phyloP scores from a whole-genome alignment of 2,888 invertebrate genomes.

The Watsonalla cultraria region DNA sequence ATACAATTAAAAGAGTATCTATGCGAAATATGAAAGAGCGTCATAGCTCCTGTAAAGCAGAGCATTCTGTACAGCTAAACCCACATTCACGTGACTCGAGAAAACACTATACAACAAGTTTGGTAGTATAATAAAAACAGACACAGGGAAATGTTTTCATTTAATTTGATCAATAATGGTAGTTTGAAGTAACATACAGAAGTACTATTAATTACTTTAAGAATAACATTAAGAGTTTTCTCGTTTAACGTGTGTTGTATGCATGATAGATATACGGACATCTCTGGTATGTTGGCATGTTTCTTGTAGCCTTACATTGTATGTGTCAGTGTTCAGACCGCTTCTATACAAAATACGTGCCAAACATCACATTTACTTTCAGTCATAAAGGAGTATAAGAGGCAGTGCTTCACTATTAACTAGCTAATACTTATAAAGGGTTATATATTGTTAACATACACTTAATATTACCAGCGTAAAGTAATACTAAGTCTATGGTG shows the following conservation, averaged over 20 bases:
- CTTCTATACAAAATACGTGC: neutral
- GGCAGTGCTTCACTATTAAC: slow-evolving; percentile 52
- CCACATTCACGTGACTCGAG: neutral
- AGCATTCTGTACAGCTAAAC: neutral
- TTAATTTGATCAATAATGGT: too few relatives aligned
- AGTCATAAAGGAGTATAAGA: slow-evolving; percentile 26
- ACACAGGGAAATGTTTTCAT: too few relatives aligned
- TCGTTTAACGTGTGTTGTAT: neutral
- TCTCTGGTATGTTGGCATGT: too few relatives aligned
- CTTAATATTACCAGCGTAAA: too few relatives aligned
- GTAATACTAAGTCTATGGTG: too few relatives aligned
- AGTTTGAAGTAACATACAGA: too few relatives aligned
- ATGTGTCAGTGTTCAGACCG: neutral
- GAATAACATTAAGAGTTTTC: neutral
- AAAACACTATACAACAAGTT: neutral
- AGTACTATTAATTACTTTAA: too few relatives aligned
- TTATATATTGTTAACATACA: slow-evolving; percentile 4
- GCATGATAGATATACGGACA: too few relatives aligned
- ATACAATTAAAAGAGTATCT: slow-evolving; percentile 9
- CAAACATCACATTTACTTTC: neutral
- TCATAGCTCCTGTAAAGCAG: neutral
- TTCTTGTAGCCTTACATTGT: neutral
- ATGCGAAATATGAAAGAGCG: slow-evolving; percentile 4
- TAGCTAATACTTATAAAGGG: slow-evolving; percentile 1
- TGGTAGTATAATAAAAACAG: too few relatives aligned